phyloP scores from a whole-genome alignment of 2,113 vertebrate genomes.

The Macaca nemestrina region DNA sequence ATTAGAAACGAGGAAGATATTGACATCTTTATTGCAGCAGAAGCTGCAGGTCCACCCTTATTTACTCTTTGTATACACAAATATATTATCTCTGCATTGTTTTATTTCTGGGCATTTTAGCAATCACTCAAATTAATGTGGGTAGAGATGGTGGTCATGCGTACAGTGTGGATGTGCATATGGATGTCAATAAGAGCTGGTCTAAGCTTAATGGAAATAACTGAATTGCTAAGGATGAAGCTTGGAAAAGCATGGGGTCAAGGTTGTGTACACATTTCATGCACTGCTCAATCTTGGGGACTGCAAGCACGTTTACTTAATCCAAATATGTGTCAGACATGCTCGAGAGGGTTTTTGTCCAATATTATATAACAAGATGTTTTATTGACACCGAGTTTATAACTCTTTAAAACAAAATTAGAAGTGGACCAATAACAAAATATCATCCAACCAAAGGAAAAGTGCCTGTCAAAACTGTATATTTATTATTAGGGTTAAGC shows the following conservation, averaged over 20 bases:
- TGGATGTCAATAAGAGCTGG: background rate
- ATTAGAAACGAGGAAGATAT: background rate
- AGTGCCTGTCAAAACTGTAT: background rate
- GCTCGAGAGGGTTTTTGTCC: background rate
- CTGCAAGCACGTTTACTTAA: background rate
- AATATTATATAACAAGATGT: background rate
- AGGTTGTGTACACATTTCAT: background rate
- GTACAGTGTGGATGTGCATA: background rate
- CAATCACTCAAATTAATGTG: background rate
- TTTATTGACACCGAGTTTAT: background rate
- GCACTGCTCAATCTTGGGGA: background rate
- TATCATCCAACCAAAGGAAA: background rate
- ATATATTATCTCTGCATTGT: background rate
- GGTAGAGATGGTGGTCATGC: background rate
- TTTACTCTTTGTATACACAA: background rate
- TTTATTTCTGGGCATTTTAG: background rate
- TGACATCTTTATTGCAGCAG: background rate
- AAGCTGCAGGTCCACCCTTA: background rate
- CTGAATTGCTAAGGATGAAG: background rate
- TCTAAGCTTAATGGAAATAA: background rate
- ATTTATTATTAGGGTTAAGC: slow-evolving; percentile 78
- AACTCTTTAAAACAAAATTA: slow-evolving; percentile 23
- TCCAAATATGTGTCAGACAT: background rate
- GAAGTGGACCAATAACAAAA: background rate
- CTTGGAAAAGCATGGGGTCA: background rate